Evolutionary conservation across 2,888 invertebrate genomes (phyloP).

Genomic region (Himalopsyche tibetana): DNA sequence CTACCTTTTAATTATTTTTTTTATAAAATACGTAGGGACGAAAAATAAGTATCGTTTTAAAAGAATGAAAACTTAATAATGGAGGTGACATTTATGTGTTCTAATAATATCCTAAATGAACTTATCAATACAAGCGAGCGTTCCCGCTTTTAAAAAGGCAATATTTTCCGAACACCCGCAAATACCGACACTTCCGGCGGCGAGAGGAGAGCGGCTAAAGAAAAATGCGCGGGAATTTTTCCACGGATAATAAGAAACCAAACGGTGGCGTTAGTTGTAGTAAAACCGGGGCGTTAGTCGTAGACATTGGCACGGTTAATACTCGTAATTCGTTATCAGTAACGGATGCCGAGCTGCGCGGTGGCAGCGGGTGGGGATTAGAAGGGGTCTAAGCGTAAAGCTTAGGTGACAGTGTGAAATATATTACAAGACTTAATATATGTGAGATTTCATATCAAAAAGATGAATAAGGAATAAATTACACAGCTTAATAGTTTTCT

Average conservation of each 20-base stretch:
- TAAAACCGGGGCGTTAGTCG: conserved; percentile 55
- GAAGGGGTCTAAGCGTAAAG: conserved; percentile 22
- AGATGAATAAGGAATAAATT: too few relatives aligned
- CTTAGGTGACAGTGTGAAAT: background rate
- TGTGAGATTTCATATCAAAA: background rate
- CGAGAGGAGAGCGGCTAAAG: background rate
- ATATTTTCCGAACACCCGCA: conserved; percentile 9
- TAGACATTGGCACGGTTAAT: conserved; percentile 74
- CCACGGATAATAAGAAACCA: conserved; percentile 36
- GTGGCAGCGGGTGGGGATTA: conserved; percentile 33
- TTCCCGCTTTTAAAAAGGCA: background rate
- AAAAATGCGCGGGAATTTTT: conserved; percentile 15
- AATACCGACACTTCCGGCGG: conserved; percentile 3
- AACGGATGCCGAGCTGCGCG: conserved; percentile 59
- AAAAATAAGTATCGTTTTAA: background rate
- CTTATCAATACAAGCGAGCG: background rate
- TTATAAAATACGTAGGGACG: too few relatives aligned
- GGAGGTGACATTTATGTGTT: background rate
- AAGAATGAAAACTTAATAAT: background rate
- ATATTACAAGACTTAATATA: background rate
- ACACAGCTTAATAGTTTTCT: too few relatives aligned
- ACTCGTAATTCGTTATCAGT: conserved; percentile 78
- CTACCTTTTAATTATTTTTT: too few relatives aligned
- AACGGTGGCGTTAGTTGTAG: conserved; percentile 27
- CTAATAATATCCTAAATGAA: conserved; percentile 26